phyloP scores from a whole-genome alignment of 2,113 vertebrate genomes.

The Ifrita kowaldi region DNA sequence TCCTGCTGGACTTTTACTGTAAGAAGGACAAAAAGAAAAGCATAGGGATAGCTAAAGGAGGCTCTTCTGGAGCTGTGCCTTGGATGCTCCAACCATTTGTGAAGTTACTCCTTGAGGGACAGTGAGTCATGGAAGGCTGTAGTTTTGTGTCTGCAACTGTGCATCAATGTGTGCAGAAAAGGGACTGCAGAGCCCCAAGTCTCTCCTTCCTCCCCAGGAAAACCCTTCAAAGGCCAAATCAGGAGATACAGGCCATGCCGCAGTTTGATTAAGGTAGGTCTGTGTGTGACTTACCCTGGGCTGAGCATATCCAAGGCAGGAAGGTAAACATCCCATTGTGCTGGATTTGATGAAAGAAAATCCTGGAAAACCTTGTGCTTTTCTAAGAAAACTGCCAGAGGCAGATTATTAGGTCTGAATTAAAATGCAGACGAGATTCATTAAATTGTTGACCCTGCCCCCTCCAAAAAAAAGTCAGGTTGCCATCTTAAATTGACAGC shows the following conservation, averaged over 20 bases:
- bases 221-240: background rate
- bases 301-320: constrained; percentile 3
- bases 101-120: background rate
- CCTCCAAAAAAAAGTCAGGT: constrained; percentile 74
- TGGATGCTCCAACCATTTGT: background rate
- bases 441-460: constrained; percentile 78
- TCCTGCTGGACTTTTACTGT: background rate
- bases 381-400: constrained; percentile 69
- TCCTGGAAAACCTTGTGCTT: constrained; percentile 52
- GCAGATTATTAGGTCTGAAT: constrained; percentile 76
- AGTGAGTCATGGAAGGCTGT: background rate
- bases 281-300: background rate
- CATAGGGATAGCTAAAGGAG: background rate
- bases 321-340: constrained; percentile 63
- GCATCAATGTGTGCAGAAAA: background rate
- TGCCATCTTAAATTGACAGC: constrained; percentile 77
- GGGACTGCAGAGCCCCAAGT: background rate
- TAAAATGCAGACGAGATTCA: constrained; percentile 80
- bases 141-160: background rate
- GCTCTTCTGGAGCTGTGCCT: background rate
- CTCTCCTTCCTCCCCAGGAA: background rate
- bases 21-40: background rate
- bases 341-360: constrained; percentile 52
- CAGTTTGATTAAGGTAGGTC: background rate
- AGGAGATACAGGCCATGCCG: background rate